Evolutionary conservation across 2,113 vertebrate genomes (phyloP).

Genomic region (Labeo rohita): DNA sequence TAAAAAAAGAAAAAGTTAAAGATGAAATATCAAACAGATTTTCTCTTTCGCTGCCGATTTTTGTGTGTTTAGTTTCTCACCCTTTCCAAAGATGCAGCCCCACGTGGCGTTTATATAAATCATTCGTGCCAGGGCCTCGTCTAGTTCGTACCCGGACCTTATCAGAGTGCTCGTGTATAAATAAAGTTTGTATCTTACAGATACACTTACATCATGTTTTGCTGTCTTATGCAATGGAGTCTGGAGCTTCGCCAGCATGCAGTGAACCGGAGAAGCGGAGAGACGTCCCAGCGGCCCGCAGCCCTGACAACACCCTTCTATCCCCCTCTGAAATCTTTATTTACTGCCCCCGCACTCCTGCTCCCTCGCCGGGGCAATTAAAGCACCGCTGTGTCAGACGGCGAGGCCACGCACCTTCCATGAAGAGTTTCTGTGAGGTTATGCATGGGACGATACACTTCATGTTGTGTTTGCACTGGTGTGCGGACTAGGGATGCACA

Average conservation of each 20-base stretch:
- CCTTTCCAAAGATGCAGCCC: neutral
- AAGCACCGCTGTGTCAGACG: slow-evolving; percentile 1
- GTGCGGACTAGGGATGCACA: neutral
- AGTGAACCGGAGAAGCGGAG: slow-evolving; percentile 40
- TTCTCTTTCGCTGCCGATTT: neutral
- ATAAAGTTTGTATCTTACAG: slow-evolving; percentile 48
- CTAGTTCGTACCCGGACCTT: neutral
- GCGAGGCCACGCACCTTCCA: neutral
- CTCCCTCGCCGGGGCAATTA: slow-evolving; percentile 36
- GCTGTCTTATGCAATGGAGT: slow-evolving; percentile 51
- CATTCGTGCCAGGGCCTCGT: neutral
- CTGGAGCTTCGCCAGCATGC: slow-evolving; percentile 54
- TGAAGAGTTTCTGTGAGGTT: neutral
- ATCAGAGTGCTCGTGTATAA: slow-evolving; percentile 39
- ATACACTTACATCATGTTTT: slow-evolving; percentile 55
- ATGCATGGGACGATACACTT: neutral
- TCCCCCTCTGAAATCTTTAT: slow-evolving; percentile 58
- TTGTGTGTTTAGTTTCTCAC: neutral
- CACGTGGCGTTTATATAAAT: slow-evolving; percentile 1
- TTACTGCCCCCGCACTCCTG: slow-evolving; percentile 43
- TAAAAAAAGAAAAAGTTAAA: slow-evolving; percentile 9
- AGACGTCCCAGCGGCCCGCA: slow-evolving; percentile 32
- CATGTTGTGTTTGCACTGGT: neutral
- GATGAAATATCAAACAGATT: slow-evolving; percentile 28
- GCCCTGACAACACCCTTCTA: slow-evolving; percentile 54